A percentile compares a stretch with the other conserved stretches of the same genome.
phyloP scores from a whole-genome alignment of 2,797 vertebrate species.

The Sebastes matsubarae region DNA sequence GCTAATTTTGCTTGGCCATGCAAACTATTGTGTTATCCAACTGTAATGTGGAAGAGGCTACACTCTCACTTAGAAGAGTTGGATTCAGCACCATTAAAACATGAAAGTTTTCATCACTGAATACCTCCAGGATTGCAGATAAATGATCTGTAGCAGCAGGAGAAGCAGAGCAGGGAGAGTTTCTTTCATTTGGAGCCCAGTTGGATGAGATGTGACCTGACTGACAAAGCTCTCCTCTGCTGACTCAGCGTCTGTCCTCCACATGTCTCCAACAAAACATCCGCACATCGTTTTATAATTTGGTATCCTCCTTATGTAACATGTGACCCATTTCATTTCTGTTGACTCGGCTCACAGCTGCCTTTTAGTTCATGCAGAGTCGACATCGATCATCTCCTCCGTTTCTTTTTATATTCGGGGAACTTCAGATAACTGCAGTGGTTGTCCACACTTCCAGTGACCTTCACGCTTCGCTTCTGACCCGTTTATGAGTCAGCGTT shows the following conservation, averaged over 20 bases:
- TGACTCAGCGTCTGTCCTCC: slow-evolving; percentile 30
- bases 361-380: too few species aligned
- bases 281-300: slow-evolving; percentile 15
- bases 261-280: background rate
- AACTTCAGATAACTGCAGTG: background rate
- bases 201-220: background rate
- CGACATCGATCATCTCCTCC: background rate
- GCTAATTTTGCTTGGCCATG: background rate
- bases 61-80: background rate
- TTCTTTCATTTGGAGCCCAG: background rate
- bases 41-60: too few species aligned
- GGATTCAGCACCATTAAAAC: background rate
- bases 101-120: background rate
- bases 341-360: slow-evolving; percentile 15
- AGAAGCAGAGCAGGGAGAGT: background rate
- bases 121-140: background rate
- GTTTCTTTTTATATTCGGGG: background rate
- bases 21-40: too few species aligned
- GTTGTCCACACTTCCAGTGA: slow-evolving; percentile 3
- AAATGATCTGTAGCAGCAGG: background rate
- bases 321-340: slow-evolving; percentile 7
- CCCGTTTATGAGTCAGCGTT: slow-evolving; percentile 32
- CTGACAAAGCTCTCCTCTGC: background rate
- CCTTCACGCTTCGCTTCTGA: background rate
- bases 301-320: background rate